phyloP scores from a whole-genome alignment of 2,113 vertebrate genomes.

The Glareola pratincola region DNA sequence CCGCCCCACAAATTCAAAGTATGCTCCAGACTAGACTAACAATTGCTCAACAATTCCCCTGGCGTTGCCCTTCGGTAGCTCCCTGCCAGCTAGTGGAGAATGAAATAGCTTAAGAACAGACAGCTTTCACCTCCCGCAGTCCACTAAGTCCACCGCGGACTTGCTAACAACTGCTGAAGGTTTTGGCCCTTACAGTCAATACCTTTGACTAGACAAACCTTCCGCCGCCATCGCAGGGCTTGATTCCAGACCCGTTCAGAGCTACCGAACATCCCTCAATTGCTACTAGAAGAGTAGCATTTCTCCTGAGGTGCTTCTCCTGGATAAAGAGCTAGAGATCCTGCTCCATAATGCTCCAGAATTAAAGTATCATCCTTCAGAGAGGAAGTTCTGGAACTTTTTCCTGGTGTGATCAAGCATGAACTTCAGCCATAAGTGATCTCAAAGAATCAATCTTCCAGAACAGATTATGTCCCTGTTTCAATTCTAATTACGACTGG shows the following conservation, averaged over 20 bases:
- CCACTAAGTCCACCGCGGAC: neutral
- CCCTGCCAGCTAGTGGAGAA: neutral
- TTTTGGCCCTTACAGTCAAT: neutral
- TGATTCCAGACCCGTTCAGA: neutral
- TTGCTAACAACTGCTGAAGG: neutral
- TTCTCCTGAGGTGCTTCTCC: neutral
- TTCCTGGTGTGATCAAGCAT: neutral
- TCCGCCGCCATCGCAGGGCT: neutral
- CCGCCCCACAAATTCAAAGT: neutral
- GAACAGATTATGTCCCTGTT: neutral
- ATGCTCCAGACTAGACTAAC: neutral
- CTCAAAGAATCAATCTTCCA: neutral
- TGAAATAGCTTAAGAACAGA: neutral
- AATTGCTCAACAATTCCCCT: neutral
- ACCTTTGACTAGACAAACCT: neutral
- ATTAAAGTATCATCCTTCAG: neutral
- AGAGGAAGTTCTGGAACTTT: neutral
- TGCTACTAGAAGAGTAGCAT: neutral
- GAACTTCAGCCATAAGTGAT: neutral
- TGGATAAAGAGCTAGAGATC: neutral
- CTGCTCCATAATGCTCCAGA: neutral
- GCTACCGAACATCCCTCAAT: neutral
- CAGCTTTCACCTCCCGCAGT: neutral
- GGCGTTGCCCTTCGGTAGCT: neutral
- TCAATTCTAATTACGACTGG: neutral